These are phyloP conservation scores for Ahaetulla prasina DNA, from an alignment of 2,113 vertebrate species.

Conservation along the genomic window DNA sequence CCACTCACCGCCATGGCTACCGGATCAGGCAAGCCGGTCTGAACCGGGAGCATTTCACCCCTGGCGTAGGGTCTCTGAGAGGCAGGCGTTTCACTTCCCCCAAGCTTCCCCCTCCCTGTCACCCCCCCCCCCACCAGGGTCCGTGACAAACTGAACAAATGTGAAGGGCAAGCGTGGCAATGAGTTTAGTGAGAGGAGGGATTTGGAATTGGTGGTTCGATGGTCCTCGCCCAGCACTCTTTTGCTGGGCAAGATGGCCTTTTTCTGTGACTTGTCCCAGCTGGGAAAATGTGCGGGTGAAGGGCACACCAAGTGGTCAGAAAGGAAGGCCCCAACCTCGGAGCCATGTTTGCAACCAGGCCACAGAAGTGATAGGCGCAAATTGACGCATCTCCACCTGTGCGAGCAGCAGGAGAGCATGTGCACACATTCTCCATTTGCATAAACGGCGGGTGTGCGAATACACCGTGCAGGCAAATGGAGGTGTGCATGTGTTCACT, in stretches of 20 bases:
- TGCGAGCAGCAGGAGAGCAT: background rate
- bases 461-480: too few species aligned
- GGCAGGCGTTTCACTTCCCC: too few species aligned
- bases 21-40: too few species aligned
- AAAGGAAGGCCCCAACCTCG: background rate
- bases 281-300: background rate
- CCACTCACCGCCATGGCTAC: too few species aligned
- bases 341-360: background rate
- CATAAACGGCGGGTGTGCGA: accelerated
- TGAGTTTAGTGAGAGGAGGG: background rate
- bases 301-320: background rate
- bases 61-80: too few species aligned
- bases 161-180: too few species aligned
- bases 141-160: too few species aligned
- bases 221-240: background rate
- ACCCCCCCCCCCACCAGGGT: too few species aligned
- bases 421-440: too few species aligned
- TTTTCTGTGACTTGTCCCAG: background rate
- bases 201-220: background rate
- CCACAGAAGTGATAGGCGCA: background rate
- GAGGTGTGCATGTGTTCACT: too few species aligned
- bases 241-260: background rate
- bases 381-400: background rate
- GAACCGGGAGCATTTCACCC: too few species aligned
- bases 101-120: too few species aligned